phyloP scores from a whole-genome alignment of 2,113 vertebrate species.

The Halichoerus grypus region DNA sequence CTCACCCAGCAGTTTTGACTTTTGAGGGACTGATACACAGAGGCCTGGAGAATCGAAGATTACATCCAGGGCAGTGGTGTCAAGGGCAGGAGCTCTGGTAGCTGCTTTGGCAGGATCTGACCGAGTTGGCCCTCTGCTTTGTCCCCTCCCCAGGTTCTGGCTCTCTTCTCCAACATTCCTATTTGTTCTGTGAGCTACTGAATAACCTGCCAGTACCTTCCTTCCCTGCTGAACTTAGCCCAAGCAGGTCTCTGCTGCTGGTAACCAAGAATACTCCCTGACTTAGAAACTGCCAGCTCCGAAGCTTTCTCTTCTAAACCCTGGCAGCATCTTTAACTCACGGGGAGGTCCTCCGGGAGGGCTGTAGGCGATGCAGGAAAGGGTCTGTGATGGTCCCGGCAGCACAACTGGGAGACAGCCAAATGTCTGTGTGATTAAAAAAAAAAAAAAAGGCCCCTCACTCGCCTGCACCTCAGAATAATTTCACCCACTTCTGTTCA shows the following conservation, averaged over 20 bases:
- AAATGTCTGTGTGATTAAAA: not conserved
- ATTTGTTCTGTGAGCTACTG: not conserved
- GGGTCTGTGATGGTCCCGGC: rapidly evolving
- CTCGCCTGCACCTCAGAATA: too few species aligned
- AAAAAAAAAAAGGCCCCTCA: too few species aligned
- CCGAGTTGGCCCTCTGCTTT: not conserved
- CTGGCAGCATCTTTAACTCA: too few species aligned
- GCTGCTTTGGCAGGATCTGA: too few species aligned
- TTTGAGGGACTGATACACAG: not conserved
- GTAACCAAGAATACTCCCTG: not conserved
- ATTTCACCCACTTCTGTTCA: too few species aligned
- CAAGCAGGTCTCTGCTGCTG: not conserved
- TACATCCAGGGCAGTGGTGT: not conserved
- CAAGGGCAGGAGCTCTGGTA: not conserved
- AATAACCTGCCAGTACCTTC: not conserved
- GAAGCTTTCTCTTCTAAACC: not conserved
- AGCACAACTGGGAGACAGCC: not conserved
- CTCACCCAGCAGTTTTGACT: not conserved
- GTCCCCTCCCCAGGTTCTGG: not conserved
- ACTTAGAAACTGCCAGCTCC: not conserved
- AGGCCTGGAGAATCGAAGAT: not conserved
- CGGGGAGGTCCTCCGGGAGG: not conserved
- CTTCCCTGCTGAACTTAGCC: not conserved
- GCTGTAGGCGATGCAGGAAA: not conserved
- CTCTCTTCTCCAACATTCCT: not conserved